These are phyloP conservation scores for Drymodes brunneopygia DNA, from an alignment of 2,113 vertebrate species.

Conservation along the genomic window DNA sequence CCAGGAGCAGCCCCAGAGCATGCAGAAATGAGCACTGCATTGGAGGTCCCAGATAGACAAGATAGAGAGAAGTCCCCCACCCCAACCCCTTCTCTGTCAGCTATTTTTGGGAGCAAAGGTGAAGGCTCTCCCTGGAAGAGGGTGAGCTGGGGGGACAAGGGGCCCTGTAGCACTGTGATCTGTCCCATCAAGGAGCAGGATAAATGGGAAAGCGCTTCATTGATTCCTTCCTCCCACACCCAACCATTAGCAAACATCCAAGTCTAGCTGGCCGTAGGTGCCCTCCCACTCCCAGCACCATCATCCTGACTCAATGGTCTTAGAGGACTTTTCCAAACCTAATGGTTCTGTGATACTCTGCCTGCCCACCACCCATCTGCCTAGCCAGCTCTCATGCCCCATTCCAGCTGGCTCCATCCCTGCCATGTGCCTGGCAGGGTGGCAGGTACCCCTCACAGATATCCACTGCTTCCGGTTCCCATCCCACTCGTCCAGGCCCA, in stretches of 20 bases:
- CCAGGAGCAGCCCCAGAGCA: not conserved
- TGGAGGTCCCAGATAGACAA: not conserved
- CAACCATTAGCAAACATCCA: not conserved
- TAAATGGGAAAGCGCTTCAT: not conserved
- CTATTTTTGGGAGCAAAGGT: not conserved
- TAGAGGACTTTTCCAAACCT: not conserved
- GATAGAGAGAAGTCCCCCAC: not conserved
- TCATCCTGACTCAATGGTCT: not conserved
- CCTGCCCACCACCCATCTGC: not conserved
- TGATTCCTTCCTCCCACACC: not conserved
- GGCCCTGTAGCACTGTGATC: not conserved
- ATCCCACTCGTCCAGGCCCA: constrained; percentile 67
- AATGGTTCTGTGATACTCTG: not conserved
- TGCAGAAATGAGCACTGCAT: not conserved
- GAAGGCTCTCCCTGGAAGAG: not conserved
- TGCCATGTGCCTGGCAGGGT: not conserved
- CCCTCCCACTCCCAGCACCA: not conserved
- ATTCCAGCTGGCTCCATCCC: not conserved
- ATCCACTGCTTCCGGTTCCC: constrained; percentile 77
- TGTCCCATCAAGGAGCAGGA: not conserved
- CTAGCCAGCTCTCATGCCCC: not conserved
- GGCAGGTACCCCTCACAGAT: constrained; percentile 77
- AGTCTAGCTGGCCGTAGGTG: not conserved
- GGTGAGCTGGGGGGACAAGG: not conserved
- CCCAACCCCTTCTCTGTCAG: not conserved